Conservation (phyloP, 2,888 invertebrate species). For the Perithous albicinctus region DNA sequence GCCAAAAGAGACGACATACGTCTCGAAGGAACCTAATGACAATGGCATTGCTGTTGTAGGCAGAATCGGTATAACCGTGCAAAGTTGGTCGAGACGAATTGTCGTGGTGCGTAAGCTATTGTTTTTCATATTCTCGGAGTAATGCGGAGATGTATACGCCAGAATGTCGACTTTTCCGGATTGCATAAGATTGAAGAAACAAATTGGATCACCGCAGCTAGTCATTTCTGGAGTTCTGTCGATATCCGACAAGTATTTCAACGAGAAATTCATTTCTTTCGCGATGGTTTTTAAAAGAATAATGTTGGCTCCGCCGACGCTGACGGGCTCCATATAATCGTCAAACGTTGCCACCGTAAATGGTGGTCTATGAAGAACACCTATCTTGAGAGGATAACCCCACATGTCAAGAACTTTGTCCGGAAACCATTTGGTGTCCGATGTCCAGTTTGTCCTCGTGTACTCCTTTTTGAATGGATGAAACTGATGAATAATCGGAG, state of each 20-base stretch:
- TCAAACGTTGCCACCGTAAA: slow-evolving; percentile 33
- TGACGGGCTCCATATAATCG: neutral
- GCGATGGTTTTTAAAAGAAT: slow-evolving; percentile 28
- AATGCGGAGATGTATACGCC: slow-evolving; percentile 33
- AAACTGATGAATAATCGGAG: slow-evolving; percentile 61
- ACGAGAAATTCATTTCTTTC: slow-evolving; percentile 65
- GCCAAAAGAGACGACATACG: slow-evolving; percentile 20
- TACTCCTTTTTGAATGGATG: slow-evolving; percentile 67
- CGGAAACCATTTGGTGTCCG: slow-evolving; percentile 60
- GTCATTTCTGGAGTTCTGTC: rapidly evolving
- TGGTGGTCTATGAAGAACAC: slow-evolving; percentile 28
- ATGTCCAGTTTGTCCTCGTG: slow-evolving; percentile 37
- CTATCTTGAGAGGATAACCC: slow-evolving; percentile 63
- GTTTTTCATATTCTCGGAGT: slow-evolving; percentile 19
- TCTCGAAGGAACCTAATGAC: neutral
- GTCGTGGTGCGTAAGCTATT: slow-evolving; percentile 21
- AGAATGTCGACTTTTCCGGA: slow-evolving; percentile 54
- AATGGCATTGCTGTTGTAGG: neutral
- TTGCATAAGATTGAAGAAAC: neutral
- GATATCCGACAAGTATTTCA: slow-evolving; percentile 31
- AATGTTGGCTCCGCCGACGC: slow-evolving; percentile 39
- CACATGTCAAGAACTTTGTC: slow-evolving; percentile 67
- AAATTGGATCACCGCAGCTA: rapidly evolving
- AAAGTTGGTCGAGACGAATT: slow-evolving; percentile 41
- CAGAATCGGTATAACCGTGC: slow-evolving; percentile 65